Conservation (phyloP, 2,797 vertebrate species). For the Gambusia yucatana region DNA sequence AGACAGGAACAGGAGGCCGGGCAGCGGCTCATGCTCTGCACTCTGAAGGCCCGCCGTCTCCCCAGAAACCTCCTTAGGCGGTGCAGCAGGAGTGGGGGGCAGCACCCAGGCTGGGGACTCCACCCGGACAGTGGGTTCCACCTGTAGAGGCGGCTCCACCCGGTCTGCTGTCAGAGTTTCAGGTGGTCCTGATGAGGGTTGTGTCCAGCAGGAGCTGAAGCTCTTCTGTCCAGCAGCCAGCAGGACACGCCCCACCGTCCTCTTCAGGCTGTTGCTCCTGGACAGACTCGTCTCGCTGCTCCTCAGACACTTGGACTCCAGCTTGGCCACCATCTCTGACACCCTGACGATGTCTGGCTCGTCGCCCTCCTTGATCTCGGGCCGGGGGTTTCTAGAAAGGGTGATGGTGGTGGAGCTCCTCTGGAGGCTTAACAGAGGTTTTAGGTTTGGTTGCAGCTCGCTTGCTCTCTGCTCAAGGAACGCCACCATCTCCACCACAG, state of each 20-base stretch:
- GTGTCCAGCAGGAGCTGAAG: constrained; percentile 19
- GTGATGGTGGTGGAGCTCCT: constrained; percentile 71
- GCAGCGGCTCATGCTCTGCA: constrained; percentile 84
- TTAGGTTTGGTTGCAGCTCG: constrained; percentile 78
- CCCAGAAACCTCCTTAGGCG: background rate
- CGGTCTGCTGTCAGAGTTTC: constrained; percentile 3
- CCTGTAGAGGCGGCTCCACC: background rate
- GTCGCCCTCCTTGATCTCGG: constrained; percentile 62
- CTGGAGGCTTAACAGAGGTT: constrained; percentile 69
- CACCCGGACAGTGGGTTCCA: background rate
- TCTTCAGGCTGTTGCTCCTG: constrained; percentile 88
- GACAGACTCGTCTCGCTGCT: constrained; percentile 82
- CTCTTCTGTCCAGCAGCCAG: constrained; percentile 72
- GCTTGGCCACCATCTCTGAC: constrained; percentile 92
- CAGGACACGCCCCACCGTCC: constrained; percentile 87
- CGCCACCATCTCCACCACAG: constrained; percentile 96
- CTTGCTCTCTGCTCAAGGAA: constrained; percentile 89
- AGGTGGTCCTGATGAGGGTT: background rate
- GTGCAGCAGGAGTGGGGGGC: background rate
- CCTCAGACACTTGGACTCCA: constrained; percentile 90
- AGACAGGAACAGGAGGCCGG: constrained; percentile 87
- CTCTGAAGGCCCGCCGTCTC: background rate
- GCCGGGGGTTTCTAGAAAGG: constrained; percentile 58
- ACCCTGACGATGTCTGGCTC: constrained; percentile 85
- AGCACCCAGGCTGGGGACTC: background rate